Base-by-base conservation (phyloP, 2,888 invertebrate genomes). In the Acanthacorydalis orientalis region DNA sequence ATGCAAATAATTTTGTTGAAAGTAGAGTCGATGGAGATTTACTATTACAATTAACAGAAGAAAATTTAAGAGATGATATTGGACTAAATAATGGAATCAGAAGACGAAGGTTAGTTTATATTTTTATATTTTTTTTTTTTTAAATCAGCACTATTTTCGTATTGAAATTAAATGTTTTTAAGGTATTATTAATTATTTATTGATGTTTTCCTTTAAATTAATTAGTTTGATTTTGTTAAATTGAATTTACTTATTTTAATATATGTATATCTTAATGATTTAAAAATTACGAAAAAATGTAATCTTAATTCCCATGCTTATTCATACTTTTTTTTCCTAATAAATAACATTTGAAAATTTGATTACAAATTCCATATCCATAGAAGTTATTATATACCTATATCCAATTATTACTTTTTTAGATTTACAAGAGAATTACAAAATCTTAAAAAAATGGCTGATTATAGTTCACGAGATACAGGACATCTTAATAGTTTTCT, bases 21-120 rank as follows among this genome's bases (percentile, higher is more conserved):
- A 91, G 93, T 59, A 77, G 89, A 64, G 96, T 98, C 32, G 98
- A 98, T 64, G 97, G 97, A 7, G 98, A 98, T 71, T 72, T 98
- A 46, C 69, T 98, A 52, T 69, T 98, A 49, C 89, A 91, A 64
- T 71, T 98, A 53, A 86, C 83, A 9, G 96, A 95, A 65, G 84
- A 86, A 47, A 93, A 95, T 70, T 76, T 98, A 47, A 78, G 77
- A 54, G 85, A 89, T 58, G 97, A 98, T 64, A 90, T 98, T 56
- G 88, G 88, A 43, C 79, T 98, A 58, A 75, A 75, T 52, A 97
- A 96, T 67, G 93, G 95, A 58, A 92, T 98, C 61, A 80, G 88
- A 62, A 73, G 96, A 54, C 85, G 89, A 70, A 77, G 89, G 83
- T 83, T 54, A 56, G 53, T 45, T 23, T 2, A 23, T 23, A 23